Conservation (phyloP, 2,113 vertebrate genomes). For the Sminthopsis crassicaudata region DNA sequence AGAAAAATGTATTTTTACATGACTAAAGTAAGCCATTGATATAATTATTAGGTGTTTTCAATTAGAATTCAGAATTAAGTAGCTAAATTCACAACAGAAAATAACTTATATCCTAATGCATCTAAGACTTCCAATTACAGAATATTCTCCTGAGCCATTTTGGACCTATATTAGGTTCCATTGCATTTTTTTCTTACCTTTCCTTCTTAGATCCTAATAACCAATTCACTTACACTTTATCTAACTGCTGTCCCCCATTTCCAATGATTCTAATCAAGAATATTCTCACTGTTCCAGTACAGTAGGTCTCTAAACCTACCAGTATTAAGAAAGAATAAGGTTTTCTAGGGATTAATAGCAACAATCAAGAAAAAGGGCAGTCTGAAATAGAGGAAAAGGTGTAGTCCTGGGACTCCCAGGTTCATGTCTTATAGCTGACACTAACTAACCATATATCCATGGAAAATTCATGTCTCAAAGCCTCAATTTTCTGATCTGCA, state of each 20-base stretch:
- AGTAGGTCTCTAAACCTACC: not conserved
- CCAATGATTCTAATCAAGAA: not conserved
- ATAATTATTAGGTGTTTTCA: not conserved
- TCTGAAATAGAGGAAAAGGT: not conserved
- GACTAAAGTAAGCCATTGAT: not conserved
- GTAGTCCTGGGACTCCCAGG: not conserved
- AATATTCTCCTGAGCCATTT: not conserved
- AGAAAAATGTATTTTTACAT: not conserved
- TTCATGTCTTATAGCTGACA: not conserved
- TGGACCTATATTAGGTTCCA: not conserved
- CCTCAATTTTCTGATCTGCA: not conserved
- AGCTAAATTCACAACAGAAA: not conserved
- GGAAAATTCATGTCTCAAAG: not conserved
- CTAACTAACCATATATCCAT: not conserved
- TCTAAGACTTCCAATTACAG: not conserved
- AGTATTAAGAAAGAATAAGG: not conserved
- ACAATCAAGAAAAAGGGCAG: not conserved
- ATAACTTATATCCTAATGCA: not conserved
- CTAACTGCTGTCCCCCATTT: not conserved
- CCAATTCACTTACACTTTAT: not conserved
- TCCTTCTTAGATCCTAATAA: not conserved
- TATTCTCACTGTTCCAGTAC: not conserved
- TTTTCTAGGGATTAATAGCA: not conserved
- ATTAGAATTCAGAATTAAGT: not conserved
- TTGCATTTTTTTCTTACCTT: not conserved